Percentiles rank a stretch among this genome's conserved stretches.
These are phyloP conservation scores for Bombus consobrinus DNA, from an alignment of 1,140 invertebrate genomes.

Conservation along the genomic window DNA sequence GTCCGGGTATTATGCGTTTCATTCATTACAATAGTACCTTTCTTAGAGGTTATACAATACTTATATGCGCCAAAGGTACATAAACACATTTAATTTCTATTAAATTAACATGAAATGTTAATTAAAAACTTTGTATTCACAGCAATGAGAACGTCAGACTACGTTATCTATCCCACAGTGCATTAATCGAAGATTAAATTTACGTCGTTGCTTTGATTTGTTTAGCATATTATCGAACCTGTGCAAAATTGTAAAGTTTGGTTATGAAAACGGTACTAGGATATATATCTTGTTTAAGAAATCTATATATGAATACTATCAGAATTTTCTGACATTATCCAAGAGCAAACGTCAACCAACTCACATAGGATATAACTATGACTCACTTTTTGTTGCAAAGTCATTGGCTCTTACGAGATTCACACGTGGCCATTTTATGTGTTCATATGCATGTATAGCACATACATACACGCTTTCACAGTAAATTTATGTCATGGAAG, in stretches of 20 bases:
- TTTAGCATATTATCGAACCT: background rate
- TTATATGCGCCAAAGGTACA: too few species aligned
- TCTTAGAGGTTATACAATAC: too few species aligned
- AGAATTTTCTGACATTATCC: background rate
- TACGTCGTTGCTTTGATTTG: background rate
- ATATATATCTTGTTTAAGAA: background rate
- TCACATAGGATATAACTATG: background rate
- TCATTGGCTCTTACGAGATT: slow-evolving; percentile 18
- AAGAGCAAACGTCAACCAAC: background rate
- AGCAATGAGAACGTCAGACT: background rate
- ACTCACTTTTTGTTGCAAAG: slow-evolving; percentile 21
- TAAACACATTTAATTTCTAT: too few species aligned
- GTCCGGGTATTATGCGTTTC: too few species aligned
- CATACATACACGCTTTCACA: too few species aligned
- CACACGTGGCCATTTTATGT: background rate
- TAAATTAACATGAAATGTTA: background rate
- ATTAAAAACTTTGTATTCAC: too few species aligned
- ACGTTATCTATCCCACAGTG: background rate
- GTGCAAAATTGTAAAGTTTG: background rate
- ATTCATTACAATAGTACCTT: too few species aligned
- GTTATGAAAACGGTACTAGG: background rate
- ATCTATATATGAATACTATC: background rate
- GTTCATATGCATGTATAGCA: background rate
- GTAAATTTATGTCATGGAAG: background rate
- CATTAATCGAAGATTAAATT: background rate